These are phyloP conservation scores for Drosophila birchii DNA, from an alignment of 2,888 invertebrate genomes.

Conservation along the genomic window DNA sequence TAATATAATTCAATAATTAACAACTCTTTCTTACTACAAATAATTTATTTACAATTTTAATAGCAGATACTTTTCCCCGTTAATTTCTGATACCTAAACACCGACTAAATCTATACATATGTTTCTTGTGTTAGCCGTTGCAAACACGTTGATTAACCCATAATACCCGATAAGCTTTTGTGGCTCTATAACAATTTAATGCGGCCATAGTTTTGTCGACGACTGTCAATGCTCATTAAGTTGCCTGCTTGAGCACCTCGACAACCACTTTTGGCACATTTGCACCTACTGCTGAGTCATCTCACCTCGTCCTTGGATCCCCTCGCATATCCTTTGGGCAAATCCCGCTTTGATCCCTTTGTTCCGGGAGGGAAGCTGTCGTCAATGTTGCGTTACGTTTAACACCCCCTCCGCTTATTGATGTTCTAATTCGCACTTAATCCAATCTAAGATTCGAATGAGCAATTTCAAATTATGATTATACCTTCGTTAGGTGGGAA, in stretches of 20 bases:
- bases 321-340: slow-evolving; percentile 32
- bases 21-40: background rate
- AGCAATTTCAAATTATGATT: slow-evolving; percentile 82
- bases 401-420: slow-evolving; percentile 68
- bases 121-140: background rate
- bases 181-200: slow-evolving; percentile 43
- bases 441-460: slow-evolving; percentile 82
- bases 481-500: slow-evolving; percentile 64
- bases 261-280: slow-evolving; percentile 69
- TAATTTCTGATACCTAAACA: background rate
- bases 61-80: background rate
- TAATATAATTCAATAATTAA: too few species aligned
- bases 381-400: slow-evolving; percentile 76
- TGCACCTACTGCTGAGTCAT: slow-evolving; percentile 53
- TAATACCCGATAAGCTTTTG: slow-evolving; percentile 26
- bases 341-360: slow-evolving; percentile 77
- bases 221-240: slow-evolving; percentile 67
- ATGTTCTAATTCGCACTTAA: slow-evolving; percentile 82
- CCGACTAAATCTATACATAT: background rate
- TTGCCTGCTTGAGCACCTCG: slow-evolving; percentile 69
- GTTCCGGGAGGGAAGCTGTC: slow-evolving; percentile 52
- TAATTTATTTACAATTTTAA: too few species aligned
- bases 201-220: slow-evolving; percentile 54
- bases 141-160: slow-evolving; percentile 23
- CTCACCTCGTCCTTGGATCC: slow-evolving; percentile 11